A percentile compares a stretch with the other conserved stretches of the same genome.
phyloP scores from a whole-genome alignment of 1,140 invertebrate species.

The Cataglyphis hispanica region DNA sequence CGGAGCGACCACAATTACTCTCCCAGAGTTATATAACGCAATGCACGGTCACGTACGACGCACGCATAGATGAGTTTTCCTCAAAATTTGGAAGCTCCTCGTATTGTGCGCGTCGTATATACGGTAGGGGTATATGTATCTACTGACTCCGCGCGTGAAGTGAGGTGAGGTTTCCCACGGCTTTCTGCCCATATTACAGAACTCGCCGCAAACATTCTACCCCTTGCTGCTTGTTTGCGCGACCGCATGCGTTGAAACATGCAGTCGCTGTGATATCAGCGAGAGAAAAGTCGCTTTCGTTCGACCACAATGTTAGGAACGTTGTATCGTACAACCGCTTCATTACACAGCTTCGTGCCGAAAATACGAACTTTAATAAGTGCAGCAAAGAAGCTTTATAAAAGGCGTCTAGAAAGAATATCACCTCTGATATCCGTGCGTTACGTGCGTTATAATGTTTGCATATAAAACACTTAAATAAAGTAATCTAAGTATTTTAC shows the following conservation, averaged over 20 bases:
- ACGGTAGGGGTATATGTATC: conserved; percentile 35
- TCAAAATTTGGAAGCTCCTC: conserved; percentile 65
- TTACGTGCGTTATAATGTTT: background rate
- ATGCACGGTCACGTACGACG: conserved; percentile 58
- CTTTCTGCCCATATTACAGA: conserved; percentile 61
- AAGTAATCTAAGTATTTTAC: background rate
- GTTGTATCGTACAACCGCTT: conserved; percentile 37
- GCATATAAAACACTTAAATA: background rate
- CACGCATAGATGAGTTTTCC: conserved; percentile 64
- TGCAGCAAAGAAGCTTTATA: background rate
- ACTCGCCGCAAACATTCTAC: conserved; percentile 67
- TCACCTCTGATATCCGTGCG: background rate
- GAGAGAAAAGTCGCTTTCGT: conserved; percentile 56
- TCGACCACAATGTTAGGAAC: conserved; percentile 57
- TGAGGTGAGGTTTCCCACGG: conserved; percentile 56
- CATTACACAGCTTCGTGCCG: conserved; percentile 49
- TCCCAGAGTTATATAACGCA: conserved; percentile 55
- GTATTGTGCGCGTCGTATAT: conserved; percentile 57
- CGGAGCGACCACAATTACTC: conserved; percentile 55
- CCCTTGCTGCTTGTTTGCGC: conserved; percentile 57
- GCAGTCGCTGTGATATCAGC: conserved; percentile 49
- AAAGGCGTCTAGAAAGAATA: conserved; percentile 37
- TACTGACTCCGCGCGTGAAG: conserved; percentile 30
- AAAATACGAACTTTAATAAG: conserved; percentile 41
- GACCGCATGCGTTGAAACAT: conserved; percentile 60